Evolutionary conservation across 2,797 vertebrate species (phyloP).

Genomic region (Leptodactylus fallax): DNA sequence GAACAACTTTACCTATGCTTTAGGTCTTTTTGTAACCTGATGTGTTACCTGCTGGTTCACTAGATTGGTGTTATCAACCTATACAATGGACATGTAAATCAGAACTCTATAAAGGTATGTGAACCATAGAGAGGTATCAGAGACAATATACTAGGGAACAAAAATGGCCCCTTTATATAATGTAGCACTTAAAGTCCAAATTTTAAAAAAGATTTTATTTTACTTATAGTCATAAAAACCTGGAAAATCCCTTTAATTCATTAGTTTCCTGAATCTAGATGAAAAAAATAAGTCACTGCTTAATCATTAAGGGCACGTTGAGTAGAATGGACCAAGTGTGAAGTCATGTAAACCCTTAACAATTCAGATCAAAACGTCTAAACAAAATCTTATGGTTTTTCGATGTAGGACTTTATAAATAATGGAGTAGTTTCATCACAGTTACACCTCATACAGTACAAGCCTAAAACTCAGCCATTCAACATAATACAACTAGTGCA

Average conservation of each 20-base stretch:
- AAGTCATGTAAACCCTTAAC: background rate
- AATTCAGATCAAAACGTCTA: background rate
- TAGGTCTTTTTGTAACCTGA: background rate
- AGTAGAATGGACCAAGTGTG: background rate
- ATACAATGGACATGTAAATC: no score
- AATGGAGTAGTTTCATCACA: background rate
- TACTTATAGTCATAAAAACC: background rate
- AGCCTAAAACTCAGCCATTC: background rate
- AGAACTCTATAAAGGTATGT: background rate
- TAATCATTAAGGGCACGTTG: background rate
- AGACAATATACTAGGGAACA: background rate
- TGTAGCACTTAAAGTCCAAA: background rate
- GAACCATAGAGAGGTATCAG: background rate
- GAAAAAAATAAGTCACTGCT: background rate
- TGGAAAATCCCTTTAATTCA: background rate
- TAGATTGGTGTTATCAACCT: background rate
- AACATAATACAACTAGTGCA: conserved; percentile 19
- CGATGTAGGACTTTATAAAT: background rate
- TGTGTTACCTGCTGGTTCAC: background rate
- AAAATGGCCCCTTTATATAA: background rate
- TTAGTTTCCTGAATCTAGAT: background rate
- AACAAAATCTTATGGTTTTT: background rate
- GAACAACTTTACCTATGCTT: background rate
- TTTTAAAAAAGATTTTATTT: background rate
- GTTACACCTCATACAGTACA: background rate